Conservation (phyloP, 2,113 vertebrate species). For the Phasianus colchicus region DNA sequence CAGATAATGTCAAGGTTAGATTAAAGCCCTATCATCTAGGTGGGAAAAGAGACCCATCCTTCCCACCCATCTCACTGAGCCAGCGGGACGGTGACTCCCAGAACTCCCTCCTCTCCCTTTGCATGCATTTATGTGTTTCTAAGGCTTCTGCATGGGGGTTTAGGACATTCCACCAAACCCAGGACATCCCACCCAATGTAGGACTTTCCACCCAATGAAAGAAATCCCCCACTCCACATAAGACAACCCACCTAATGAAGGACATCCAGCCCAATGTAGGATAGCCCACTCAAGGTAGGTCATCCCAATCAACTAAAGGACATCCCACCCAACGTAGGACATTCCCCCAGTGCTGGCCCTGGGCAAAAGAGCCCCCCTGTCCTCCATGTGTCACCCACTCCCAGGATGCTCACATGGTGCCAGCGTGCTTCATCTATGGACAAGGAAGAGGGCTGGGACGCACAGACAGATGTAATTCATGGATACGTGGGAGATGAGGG, state of each 20-base stretch:
- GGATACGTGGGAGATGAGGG: not conserved
- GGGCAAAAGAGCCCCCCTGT: not conserved
- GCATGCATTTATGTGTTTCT: not conserved
- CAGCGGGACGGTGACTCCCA: not conserved
- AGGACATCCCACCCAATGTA: not conserved
- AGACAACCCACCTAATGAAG: not conserved
- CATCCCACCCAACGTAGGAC: not conserved
- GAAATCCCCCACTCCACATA: too few relatives aligned
- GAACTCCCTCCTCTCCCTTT: not conserved
- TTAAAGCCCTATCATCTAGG: conserved; percentile 46
- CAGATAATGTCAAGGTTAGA: conserved; percentile 77
- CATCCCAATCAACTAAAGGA: too few relatives aligned
- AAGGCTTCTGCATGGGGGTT: not conserved
- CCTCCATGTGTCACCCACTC: not conserved
- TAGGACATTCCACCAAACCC: not conserved
- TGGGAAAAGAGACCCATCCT: conserved; percentile 8
- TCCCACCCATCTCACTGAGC: not conserved
- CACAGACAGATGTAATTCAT: not conserved
- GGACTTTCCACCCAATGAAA: not conserved
- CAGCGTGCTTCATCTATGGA: not conserved
- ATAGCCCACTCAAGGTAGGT: not conserved
- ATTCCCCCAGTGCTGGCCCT: not conserved
- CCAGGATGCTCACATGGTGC: not conserved
- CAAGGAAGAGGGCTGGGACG: not conserved
- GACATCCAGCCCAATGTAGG: not conserved